Evolutionary conservation across 2,797 vertebrate species (phyloP), one percentile per base, ranked within the genome.

Genomic region (Danionella dracula): DNA sequence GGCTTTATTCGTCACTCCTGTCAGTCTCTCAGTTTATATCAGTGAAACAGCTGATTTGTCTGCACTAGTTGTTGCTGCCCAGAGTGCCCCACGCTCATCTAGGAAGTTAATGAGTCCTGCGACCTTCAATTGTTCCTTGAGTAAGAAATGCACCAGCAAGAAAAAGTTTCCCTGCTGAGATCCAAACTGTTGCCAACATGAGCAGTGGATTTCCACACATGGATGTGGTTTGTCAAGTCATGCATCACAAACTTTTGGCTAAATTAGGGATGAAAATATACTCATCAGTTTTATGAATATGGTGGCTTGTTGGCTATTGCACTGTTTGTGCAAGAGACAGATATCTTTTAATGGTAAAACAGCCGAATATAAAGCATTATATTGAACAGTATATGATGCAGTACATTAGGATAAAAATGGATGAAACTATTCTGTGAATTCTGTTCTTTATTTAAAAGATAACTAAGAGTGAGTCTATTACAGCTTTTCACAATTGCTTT

Each of bases 21-120:
- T 63, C 60, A 51, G 46, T 41, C 60, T 63, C 54, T 57, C 23
- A 41, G 12, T 57, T 17, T 57, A 31, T 57, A 57, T 41, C 54
- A 57, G 41, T 57, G 54, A 57, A 57, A 21, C 40, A 29, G 27
- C 29, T 45, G 56, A 61, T 61, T 61, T 42, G 44, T 21, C 42
- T 61, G 44, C 10, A 5, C 42, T 48, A 42, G 46, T 42, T 61
- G 58, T 48, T 61, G 58, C 35, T 61, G 58, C 81, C 76, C 64
- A 69, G 78, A 78, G 86, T 85, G 78, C 82, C 73, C 70, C 67
- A 71, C 68, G 78, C 71, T 80, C 77, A 81, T 70, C 72, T 73
- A 64, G 63, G 59, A 84, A 85, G 82, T 84, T 89, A 88, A 88
- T 88, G 84, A 89, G 82, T 81, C 84, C 37, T 68, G 79, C 75